These are phyloP conservation scores for Podarcis siculus DNA, from an alignment of 2,797 vertebrate genomes.

Conservation along the genomic window DNA sequence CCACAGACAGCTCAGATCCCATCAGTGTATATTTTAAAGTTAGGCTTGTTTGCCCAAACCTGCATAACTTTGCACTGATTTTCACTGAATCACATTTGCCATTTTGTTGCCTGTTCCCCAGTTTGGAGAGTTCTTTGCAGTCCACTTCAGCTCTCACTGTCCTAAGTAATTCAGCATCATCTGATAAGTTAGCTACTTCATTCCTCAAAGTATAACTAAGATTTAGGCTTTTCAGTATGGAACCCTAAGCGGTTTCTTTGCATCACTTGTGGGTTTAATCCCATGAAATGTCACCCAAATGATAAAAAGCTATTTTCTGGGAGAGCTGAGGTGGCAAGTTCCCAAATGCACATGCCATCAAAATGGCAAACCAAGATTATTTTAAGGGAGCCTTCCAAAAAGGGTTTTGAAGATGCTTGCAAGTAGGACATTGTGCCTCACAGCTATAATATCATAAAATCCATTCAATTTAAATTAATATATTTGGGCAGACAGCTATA, in stretches of 20 bases:
- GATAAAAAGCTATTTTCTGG: constrained; percentile 68
- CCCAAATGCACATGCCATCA: constrained; percentile 62
- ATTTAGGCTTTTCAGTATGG: constrained; percentile 19
- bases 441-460: constrained; percentile 80
- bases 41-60: neutral
- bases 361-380: constrained; percentile 63
- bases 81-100: neutral
- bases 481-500: constrained; percentile 85
- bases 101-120: neutral
- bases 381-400: constrained; percentile 74
- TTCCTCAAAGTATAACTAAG: constrained; percentile 28
- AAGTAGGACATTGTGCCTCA: constrained; percentile 78
- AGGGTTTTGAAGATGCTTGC: constrained; percentile 76
- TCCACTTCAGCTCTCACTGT: neutral
- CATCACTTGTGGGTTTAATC: constrained; percentile 59
- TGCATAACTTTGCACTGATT: neutral
- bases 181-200: neutral
- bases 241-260: constrained; percentile 42
- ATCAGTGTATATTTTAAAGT: neutral
- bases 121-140: neutral
- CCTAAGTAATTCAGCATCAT: neutral
- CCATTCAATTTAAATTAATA: constrained; percentile 85
- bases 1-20: neutral
- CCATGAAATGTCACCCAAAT: constrained; percentile 69
- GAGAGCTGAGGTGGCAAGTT: constrained; percentile 22